These are phyloP conservation scores for Macropodus opercularis DNA, from an alignment of 2,797 vertebrate genomes.

Conservation along the genomic window DNA sequence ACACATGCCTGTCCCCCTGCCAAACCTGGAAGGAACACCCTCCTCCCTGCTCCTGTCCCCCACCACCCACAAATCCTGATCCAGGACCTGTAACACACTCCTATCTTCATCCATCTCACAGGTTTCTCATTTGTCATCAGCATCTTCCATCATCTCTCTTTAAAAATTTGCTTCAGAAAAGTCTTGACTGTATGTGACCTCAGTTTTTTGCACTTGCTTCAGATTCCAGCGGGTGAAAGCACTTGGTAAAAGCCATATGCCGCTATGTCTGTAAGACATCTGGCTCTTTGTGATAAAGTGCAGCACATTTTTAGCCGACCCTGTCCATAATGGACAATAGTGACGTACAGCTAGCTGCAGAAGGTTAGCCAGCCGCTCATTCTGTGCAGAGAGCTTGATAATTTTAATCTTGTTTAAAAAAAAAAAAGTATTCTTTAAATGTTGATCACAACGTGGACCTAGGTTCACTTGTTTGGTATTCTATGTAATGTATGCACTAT, in stretches of 20 bases:
- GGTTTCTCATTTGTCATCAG: conserved; percentile 3
- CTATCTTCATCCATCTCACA: conserved; percentile 33
- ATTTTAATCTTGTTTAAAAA: conserved; percentile 47
- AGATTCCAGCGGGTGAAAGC: conserved; percentile 72
- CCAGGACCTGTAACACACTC: conserved; percentile 37
- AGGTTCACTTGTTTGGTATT: conserved; percentile 69
- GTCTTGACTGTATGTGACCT: conserved; percentile 66
- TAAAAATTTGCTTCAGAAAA: conserved; percentile 45
- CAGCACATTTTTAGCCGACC: conserved; percentile 65
- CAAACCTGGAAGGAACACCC: conserved; percentile 89
- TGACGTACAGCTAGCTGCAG: conserved; percentile 29
- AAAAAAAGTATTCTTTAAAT: conserved; percentile 26
- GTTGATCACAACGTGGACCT: conserved; percentile 83
- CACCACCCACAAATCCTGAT: conserved; percentile 94
- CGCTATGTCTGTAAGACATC: conserved; percentile 59
- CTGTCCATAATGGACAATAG: conserved; percentile 58
- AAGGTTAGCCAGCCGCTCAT: conserved; percentile 43
- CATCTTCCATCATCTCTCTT: conserved; percentile 22
- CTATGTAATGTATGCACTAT: conserved; percentile 87
- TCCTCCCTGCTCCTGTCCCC: conserved; percentile 92
- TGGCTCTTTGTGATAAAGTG: conserved; percentile 58
- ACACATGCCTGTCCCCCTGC: conserved; percentile 91
- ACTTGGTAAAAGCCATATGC: conserved; percentile 76
- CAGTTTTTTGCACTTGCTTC: conserved; percentile 77
- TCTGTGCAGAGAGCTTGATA: conserved; percentile 46